Percentiles rank a stretch among this genome's conserved stretches.
Conservation (phyloP, 1,140 invertebrate genomes). For the Euwallacea similis region DNA sequence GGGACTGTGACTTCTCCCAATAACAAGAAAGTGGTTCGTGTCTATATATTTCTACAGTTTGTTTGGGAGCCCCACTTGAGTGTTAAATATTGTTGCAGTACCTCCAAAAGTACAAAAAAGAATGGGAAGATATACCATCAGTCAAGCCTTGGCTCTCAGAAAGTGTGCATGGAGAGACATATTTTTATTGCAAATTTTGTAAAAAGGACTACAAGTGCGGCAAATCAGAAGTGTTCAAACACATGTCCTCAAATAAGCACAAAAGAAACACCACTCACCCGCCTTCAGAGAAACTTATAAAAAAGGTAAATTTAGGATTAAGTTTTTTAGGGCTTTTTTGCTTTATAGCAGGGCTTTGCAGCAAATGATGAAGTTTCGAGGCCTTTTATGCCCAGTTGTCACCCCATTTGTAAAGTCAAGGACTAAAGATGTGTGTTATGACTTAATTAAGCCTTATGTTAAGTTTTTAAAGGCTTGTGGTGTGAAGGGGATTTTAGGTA, state of each 20-base stretch:
- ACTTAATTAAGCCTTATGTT: slow-evolving; percentile 63
- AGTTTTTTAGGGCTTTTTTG: background rate
- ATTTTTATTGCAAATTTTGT: slow-evolving; percentile 51
- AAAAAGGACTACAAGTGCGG: slow-evolving; percentile 50
- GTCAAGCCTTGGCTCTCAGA: slow-evolving; percentile 48
- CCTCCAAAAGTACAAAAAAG: slow-evolving; percentile 48
- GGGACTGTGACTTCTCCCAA: slow-evolving; percentile 16
- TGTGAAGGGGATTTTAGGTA: slow-evolving; percentile 69
- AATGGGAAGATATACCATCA: slow-evolving; percentile 48
- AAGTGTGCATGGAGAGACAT: slow-evolving; percentile 46
- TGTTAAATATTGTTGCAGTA: slow-evolving; percentile 32
- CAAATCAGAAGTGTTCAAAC: slow-evolving; percentile 47
- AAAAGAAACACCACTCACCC: slow-evolving; percentile 41
- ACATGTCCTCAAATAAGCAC: slow-evolving; percentile 49
- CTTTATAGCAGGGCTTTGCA: slow-evolving; percentile 28
- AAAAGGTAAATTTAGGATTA: slow-evolving; percentile 32
- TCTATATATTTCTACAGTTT: background rate
- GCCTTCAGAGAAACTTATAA: slow-evolving; percentile 36
- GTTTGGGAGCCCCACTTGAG: no score
- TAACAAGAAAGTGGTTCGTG: slow-evolving; percentile 27
- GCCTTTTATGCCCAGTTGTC: slow-evolving; percentile 47
- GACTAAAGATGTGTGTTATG: slow-evolving; percentile 58
- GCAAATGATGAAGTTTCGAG: slow-evolving; percentile 49
- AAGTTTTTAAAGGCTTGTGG: slow-evolving; percentile 61
- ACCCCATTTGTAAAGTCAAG: slow-evolving; percentile 47